Evolutionary conservation across 2,888 invertebrate genomes (phyloP).

Genomic region (Rutpela maculata): DNA sequence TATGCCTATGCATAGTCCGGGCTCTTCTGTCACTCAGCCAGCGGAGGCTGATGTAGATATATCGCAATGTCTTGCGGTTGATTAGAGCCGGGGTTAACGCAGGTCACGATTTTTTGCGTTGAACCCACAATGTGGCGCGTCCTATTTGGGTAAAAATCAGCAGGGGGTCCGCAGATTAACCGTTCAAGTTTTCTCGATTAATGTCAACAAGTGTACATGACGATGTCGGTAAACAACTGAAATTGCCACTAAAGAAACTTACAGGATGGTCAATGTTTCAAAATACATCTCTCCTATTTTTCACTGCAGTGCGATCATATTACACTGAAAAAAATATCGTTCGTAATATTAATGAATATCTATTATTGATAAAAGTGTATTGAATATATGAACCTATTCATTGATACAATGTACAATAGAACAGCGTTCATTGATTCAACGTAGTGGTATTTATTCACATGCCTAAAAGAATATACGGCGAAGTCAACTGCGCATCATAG

Average conservation of each 20-base stretch:
- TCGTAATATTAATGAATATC: too few relatives aligned
- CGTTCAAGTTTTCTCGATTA: neutral
- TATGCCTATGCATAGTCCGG: constrained; percentile 46
- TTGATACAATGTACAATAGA: too few relatives aligned
- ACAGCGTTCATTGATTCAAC: too few relatives aligned
- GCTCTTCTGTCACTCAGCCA: constrained; percentile 33
- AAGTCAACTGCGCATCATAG: too few relatives aligned
- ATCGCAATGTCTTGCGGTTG: constrained; percentile 38
- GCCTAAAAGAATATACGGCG: too few relatives aligned
- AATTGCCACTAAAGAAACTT: neutral
- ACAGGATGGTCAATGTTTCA: neutral
- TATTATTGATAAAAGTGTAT: too few relatives aligned
- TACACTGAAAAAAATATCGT: too few relatives aligned
- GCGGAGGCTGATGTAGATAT: constrained; percentile 41
- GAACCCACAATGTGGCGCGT: constrained; percentile 22
- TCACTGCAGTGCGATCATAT: too few relatives aligned
- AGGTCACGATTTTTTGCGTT: constrained; percentile 36
- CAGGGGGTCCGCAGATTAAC: constrained; percentile 9
- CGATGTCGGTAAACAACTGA: neutral
- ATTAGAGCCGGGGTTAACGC: constrained; percentile 36
- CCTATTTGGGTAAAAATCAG: constrained; percentile 22
- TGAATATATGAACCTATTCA: too few relatives aligned
- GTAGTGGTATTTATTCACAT: too few relatives aligned
- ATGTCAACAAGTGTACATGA: neutral
- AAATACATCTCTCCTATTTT: too few relatives aligned